These are phyloP conservation scores for Choloepus didactylus DNA, from an alignment of 2,797 vertebrate species.

Conservation along the genomic window DNA sequence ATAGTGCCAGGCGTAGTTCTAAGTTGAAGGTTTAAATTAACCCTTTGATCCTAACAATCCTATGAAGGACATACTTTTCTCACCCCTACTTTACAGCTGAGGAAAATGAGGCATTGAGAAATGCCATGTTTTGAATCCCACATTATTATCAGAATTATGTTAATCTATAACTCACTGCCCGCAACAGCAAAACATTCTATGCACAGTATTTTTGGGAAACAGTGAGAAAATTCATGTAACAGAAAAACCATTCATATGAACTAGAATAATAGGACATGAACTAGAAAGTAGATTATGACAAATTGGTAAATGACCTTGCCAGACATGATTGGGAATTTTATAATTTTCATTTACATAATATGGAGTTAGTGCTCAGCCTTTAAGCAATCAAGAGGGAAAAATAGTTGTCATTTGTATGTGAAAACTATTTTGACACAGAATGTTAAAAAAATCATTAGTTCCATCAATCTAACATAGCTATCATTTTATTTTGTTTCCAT, in stretches of 20 bases:
- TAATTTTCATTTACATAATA: background rate
- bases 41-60: background rate
- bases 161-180: background rate
- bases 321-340: background rate
- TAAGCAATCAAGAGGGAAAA: background rate
- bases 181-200: background rate
- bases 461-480: background rate
- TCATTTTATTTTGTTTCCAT: background rate
- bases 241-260: background rate
- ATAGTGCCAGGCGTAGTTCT: background rate
- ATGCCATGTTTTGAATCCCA: background rate
- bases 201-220: background rate
- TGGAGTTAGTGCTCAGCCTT: background rate
- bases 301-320: background rate
- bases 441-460: conserved; percentile 18
- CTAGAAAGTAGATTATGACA: background rate
- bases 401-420: background rate
- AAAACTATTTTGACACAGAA: background rate
- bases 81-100: background rate
- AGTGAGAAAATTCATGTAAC: background rate
- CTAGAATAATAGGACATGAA: background rate
- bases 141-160: background rate
- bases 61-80: background rate
- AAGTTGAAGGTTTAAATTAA: background rate
- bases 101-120: conserved; percentile 17